Percentiles rank a stretch among this genome's conserved stretches.
These are phyloP conservation scores for Macaria liturata DNA, from an alignment of 2,888 invertebrate genomes.

Conservation along the genomic window DNA sequence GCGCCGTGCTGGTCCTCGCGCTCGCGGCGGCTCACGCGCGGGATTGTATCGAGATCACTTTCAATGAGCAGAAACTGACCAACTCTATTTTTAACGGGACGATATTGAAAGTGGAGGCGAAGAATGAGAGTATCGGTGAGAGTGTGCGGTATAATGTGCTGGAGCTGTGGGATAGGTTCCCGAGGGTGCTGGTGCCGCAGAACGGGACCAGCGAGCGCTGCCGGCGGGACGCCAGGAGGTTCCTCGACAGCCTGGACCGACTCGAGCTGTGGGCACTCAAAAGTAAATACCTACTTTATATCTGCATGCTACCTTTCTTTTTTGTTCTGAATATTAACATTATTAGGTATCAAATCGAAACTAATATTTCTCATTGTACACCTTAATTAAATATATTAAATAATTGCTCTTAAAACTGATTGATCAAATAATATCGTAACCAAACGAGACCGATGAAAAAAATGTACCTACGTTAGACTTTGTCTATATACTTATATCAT, in stretches of 20 bases:
- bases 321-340: too few species aligned
- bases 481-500: too few species aligned
- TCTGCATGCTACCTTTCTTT: too few species aligned
- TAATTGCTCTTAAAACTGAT: too few species aligned
- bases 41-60: slow-evolving; percentile 73
- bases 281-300: slow-evolving; percentile 63
- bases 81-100: slow-evolving; percentile 65
- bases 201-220: slow-evolving; percentile 76
- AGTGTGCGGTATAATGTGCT: slow-evolving; percentile 59
- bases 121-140: slow-evolving; percentile 56
- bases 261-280: slow-evolving; percentile 81
- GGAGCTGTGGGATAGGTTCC: slow-evolving; percentile 68
- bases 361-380: too few species aligned
- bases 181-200: slow-evolving; percentile 70
- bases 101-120: slow-evolving; percentile 54
- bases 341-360: too few species aligned
- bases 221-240: slow-evolving; percentile 64
- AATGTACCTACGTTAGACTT: too few species aligned
- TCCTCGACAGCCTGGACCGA: slow-evolving; percentile 62
- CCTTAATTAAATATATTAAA: too few species aligned
- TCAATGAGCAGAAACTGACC: slow-evolving; percentile 56
- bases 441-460: too few species aligned
- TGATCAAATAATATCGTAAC: too few species aligned
- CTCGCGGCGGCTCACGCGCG: slow-evolving; percentile 54
- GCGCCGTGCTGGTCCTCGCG: slow-evolving; percentile 55